Base-by-base conservation (phyloP, 2,888 invertebrate species). In the Spodoptera littoralis region DNA sequence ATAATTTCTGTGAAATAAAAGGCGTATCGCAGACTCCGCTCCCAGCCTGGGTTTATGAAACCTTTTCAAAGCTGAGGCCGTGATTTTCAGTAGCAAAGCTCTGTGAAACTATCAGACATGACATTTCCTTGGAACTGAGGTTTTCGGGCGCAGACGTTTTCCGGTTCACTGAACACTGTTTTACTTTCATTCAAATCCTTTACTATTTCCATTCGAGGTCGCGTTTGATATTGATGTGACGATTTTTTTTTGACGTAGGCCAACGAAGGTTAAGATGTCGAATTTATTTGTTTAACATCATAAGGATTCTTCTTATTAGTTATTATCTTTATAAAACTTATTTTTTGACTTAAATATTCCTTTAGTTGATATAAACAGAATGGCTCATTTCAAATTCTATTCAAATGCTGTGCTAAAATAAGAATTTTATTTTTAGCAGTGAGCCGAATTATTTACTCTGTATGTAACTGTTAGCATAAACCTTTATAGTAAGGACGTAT, bases 81-180 rank as follows among this genome's bases (percentile, higher is more conserved):
- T 65, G 57, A 65, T 55, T 60, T 68, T 62, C 45, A 53, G 49
- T 61, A 60, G 56, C 54, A 55, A 64, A 67, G 49, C 46, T 54
- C 18, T 13, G 41, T 24, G 13, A 53, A 49, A 53, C 51, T 56
- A 57, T 48, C 54, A 68, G 60, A 63, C 42, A 63, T 51, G 56
- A 62, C 62, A 60, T 62, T 51, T 58, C 43, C 27, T 49, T 50
- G 22, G 24, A 12, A 66, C 24, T 44, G 18, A 45, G 13, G 50
- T 58, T 69, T 76, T 67, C 60, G 55, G 58, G 58, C 48, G 44
- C 53, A 64, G 56, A 58, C 56, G 57, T 69, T 74, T 71, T 74
- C 74, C 65, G 65, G 67, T 65, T 74, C 67, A 77, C 49, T 74
- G 77, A 79, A 77, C 56, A 70, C 57, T 59, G 58, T 65, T 75